phyloP scores from a whole-genome alignment of 2,888 invertebrate genomes.

The Eupithecia exiguata region DNA sequence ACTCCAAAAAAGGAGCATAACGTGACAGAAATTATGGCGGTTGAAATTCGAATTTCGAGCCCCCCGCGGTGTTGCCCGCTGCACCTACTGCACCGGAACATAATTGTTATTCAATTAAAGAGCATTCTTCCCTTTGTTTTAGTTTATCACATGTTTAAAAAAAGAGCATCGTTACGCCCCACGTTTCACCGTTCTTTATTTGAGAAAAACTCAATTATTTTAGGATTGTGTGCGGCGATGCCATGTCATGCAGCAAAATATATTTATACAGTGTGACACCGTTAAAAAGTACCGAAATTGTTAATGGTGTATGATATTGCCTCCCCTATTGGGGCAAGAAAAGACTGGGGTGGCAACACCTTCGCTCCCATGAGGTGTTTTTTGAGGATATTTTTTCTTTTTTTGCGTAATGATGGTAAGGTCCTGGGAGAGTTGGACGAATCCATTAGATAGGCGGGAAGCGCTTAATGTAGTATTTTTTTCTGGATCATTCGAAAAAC shows the following conservation, averaged over 20 bases:
- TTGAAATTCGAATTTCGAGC: constrained; percentile 67
- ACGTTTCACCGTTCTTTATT: constrained; percentile 27
- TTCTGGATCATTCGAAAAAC: constrained; percentile 69
- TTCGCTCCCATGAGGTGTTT: constrained; percentile 80
- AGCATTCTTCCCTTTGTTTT: constrained; percentile 55
- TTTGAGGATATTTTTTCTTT: constrained; percentile 67
- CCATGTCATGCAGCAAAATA: constrained; percentile 54
- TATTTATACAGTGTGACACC: constrained; percentile 75
- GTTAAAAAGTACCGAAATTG: constrained; percentile 84
- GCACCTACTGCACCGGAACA: constrained; percentile 55
- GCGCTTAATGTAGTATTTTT: constrained; percentile 78
- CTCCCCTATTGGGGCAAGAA: constrained; percentile 81
- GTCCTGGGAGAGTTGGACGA: constrained; percentile 82
- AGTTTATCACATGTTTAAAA: constrained; percentile 22
- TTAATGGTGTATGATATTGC: constrained; percentile 86
- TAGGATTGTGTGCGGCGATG: constrained; percentile 26
- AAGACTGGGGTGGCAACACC: constrained; percentile 81
- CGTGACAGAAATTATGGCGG: constrained; percentile 73
- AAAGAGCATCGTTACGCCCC: constrained; percentile 34
- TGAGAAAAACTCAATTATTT: constrained; percentile 23
- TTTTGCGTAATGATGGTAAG: constrained; percentile 79
- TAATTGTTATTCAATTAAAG: constrained; percentile 75
- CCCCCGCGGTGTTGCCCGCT: constrained; percentile 66
- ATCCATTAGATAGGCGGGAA: constrained; percentile 83
- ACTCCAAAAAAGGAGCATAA: constrained; percentile 77